Percentiles rank a stretch among this genome's conserved stretches.
Evolutionary conservation across 2,888 invertebrate genomes (phyloP).

Genomic region (Toxonevra muliebris): DNA sequence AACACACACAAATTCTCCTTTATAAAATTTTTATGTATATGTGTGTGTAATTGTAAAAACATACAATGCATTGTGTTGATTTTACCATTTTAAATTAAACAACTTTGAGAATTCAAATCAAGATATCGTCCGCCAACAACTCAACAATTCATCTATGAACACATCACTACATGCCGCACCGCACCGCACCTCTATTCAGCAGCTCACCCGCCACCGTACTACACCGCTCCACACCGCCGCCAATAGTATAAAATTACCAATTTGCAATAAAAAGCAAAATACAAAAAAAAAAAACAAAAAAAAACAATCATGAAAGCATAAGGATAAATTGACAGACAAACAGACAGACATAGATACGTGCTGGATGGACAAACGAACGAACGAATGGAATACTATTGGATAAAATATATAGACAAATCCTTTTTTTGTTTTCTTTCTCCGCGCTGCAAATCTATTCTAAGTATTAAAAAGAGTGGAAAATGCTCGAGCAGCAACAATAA

Average conservation of each 20-base stretch:
- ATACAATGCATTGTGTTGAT: slow-evolving; percentile 11
- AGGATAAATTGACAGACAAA: neutral
- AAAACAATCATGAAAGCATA: slow-evolving; percentile 28
- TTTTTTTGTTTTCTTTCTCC: neutral
- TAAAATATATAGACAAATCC: neutral
- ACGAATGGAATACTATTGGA: neutral
- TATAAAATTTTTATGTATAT: neutral
- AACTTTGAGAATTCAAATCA: slow-evolving; percentile 43
- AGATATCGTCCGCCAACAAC: slow-evolving; percentile 32
- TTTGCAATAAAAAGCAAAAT: slow-evolving; percentile 49
- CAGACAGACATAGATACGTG: neutral
- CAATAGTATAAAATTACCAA: slow-evolving; percentile 62
- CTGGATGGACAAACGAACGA: neutral
- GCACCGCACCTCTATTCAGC: neutral
- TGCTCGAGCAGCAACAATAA: neutral
- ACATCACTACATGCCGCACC: slow-evolving; percentile 1
- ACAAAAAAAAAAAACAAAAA: slow-evolving; percentile 24
- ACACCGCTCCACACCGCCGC: slow-evolving; percentile 42
- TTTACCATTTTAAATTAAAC: slow-evolving; percentile 45
- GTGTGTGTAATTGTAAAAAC: neutral
- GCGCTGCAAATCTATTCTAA: neutral
- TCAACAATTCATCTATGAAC: slow-evolving; percentile 8
- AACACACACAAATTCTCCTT: neutral
- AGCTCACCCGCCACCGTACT: neutral
- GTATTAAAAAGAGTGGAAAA: neutral